phyloP scores from a whole-genome alignment of 2,888 invertebrate genomes.

The Sarcophaga variegata region DNA sequence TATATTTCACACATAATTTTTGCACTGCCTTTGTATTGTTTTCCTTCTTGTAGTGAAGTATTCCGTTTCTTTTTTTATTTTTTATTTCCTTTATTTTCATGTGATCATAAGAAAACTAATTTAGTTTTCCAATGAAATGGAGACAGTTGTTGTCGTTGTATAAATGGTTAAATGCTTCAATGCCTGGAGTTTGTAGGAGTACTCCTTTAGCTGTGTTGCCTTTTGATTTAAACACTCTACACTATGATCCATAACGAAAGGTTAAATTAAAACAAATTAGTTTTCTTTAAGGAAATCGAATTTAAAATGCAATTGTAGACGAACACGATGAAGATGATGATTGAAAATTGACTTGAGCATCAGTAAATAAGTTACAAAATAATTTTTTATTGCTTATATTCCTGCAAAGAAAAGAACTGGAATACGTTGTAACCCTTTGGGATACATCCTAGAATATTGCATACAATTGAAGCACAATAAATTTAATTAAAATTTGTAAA shows the following conservation, averaged over 20 bases:
- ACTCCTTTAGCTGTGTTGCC: no score
- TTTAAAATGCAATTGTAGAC: conserved; percentile 36
- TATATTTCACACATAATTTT: no score
- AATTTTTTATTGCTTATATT: conserved; percentile 5
- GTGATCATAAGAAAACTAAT: conserved; percentile 44
- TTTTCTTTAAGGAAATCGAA: conserved; percentile 41
- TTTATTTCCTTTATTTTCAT: not conserved
- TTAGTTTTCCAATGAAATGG: conserved; percentile 50
- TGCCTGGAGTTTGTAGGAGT: not conserved
- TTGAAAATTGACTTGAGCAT: not conserved
- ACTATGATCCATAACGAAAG: conserved; percentile 54
- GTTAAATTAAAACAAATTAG: conserved; percentile 54
- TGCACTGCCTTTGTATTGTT: no score
- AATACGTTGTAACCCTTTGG: not conserved
- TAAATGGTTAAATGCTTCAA: no score
- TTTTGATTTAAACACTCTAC: not conserved
- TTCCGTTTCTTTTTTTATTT: not conserved
- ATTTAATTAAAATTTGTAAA: no score
- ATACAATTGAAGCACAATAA: no score
- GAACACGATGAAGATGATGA: not conserved
- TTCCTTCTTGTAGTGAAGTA: no score
- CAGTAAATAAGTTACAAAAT: conserved; percentile 2
- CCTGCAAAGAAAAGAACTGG: not conserved
- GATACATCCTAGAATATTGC: no score
- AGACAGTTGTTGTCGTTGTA: conserved; percentile 36